Percentiles rank a stretch among this genome's conserved stretches.
phyloP scores from a whole-genome alignment of 2,113 vertebrate species.

The Burhinus bistriatus region DNA sequence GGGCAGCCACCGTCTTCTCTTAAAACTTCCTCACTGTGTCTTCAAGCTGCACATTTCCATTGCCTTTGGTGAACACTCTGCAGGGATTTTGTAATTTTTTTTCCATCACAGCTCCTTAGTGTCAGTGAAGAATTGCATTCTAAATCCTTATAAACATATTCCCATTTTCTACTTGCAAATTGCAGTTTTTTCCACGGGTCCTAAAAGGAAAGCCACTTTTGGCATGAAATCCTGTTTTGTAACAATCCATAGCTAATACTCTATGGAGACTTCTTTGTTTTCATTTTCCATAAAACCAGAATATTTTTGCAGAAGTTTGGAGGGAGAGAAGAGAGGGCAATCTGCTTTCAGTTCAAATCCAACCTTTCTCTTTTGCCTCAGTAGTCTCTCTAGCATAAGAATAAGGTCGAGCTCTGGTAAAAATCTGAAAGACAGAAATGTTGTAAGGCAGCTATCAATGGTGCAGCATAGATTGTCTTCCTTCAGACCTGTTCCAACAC shows the following conservation, averaged over 20 bases:
- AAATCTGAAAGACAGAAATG: neutral
- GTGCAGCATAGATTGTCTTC: neutral
- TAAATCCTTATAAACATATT: neutral
- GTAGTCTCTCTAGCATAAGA: neutral
- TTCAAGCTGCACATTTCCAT: neutral
- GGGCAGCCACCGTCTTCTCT: too few relatives aligned
- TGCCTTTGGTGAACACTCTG: neutral
- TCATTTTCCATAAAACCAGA: neutral
- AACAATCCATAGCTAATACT: neutral
- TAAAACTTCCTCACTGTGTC: too few relatives aligned
- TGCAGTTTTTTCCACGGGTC: neutral
- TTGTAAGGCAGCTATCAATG: neutral
- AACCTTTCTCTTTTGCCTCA: neutral
- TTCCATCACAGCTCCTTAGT: neutral
- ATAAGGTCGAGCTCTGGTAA: neutral
- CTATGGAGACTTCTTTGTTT: neutral
- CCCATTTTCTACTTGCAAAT: neutral
- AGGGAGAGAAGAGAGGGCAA: too few relatives aligned
- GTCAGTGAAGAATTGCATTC: neutral
- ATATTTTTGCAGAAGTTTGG: neutral
- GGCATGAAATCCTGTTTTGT: neutral
- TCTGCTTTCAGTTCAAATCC: neutral
- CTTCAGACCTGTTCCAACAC: neutral
- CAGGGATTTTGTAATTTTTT: neutral
- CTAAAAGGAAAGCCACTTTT: neutral